Base-by-base conservation (phyloP, 2,888 invertebrate genomes). In the Seira ritae region DNA sequence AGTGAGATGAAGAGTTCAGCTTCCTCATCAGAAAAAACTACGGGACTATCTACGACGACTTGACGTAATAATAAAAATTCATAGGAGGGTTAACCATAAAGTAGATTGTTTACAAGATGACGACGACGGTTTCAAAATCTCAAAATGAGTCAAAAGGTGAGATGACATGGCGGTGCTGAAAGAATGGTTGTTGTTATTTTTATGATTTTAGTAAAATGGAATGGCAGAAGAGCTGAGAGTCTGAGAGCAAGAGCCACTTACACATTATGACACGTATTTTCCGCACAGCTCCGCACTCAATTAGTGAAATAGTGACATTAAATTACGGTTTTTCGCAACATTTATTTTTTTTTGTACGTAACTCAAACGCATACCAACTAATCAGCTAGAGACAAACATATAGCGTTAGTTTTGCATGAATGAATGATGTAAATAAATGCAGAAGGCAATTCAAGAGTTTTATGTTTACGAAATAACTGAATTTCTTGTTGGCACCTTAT, bases 271-370 rank as follows among this genome's bases (percentile, higher is more conserved):
- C 50, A n/a, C 50, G n/a, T n/a, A 31, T 31, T 31, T n/a, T n/a
- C 50, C 12, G 17, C 50, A 50, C 50, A 2, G 15, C 50, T 50
- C 50, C 50, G 12, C 50, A 50, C 50, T 50, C 17, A 50, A 50
- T 50, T 50, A 50, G 50, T 50, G 17, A 50, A 50, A n/a, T 50
- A n/a, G 50, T 50, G 50, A n/a, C 77, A 62, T 66, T 62, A 77
- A 77, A 70, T 77, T 77, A 77, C 77, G 60, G 77, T 50, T 50
- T 50, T 77, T 70, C 70, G 75, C 75, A 76, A 76, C 55, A 12
- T 60, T 10, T 60, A 60, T 65, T 68, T 68, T 4, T 31, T 68
- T 68, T 68, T 68, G 68, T 37, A 68, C 37, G 42, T 37, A 1
- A 31, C 17, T 68, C 37, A 8, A 4, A 68, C 37, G 42, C 42